Base-by-base conservation (phyloP, 2,888 invertebrate genomes). In the Andrena haemorrhoa region DNA sequence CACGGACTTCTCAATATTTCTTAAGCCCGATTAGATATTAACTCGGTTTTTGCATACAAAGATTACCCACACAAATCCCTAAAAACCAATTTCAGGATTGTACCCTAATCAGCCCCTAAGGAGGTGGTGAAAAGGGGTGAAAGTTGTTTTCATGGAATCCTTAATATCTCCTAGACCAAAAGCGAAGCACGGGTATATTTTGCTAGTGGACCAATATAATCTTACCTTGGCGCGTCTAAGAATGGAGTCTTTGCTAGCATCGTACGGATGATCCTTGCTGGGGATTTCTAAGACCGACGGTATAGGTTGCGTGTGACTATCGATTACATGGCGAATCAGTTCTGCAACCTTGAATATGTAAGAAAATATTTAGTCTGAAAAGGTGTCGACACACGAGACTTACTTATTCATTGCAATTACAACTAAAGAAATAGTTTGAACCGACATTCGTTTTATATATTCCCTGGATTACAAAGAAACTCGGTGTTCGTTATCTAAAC, bases 261-360 rank as follows among this genome's bases (percentile, higher is more conserved):
- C 99, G 94, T 99, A 99, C 0, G 99, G 99, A 94, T 97, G 97
- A 93, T 98, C 98, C 94, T 99, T 99, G 56, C 99, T 99, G 23
- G 99, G 99, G 90, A 99, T 99, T 95, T 99, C 99, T 83, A 99
- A 95, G 2, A 99, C 98, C 5, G 99, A 97, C 16, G 99, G 99
- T 84, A 99, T 97, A 0, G 99, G 98, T 33, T 97, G 96, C 10
- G 97, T 97, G 94, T 99, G 99, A 16, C 96, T 96, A 94, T 99
- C 99, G 85, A 99, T 98, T 73, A 98, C 97, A 94, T 99, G 98
- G 77, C 99, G 96, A 92, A 99, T 98, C 95, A 99, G 95, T 94
- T 99, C 99, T 0, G 99, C 99, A 72, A 99, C 96, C 96, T 97
- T 90, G 23, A 84, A 83, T n/a, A 31, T 2, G 60, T 60, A 6